A percentile compares a stretch with the other conserved stretches of the same genome.
Evolutionary conservation across 37 sponge, comb jelly and placozoan species (phyloP).

Genomic region (Oscarella lobularis): DNA sequence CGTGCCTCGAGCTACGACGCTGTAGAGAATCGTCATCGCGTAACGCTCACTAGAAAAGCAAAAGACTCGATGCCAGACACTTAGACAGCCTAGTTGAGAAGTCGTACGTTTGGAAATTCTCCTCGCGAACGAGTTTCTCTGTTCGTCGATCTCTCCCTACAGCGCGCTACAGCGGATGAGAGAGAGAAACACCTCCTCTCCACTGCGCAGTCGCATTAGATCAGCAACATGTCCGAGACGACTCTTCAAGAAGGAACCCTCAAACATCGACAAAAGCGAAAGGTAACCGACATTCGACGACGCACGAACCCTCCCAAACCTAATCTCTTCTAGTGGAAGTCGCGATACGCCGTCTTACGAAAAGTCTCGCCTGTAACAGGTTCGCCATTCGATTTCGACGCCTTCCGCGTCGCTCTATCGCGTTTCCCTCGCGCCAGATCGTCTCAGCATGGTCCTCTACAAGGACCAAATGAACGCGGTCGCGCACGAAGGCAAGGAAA

Average conservation of each 20-base stretch:
- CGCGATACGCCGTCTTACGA: background rate
- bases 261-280: background rate
- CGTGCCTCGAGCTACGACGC: constrained; percentile 24
- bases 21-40: constrained; percentile 24
- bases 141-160: no score
- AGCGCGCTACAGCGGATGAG: no score
- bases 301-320: no score
- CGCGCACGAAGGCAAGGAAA: background rate
- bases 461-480: background rate
- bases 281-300: background rate
- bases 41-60: no score
- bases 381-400: no score
- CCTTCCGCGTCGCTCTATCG: background rate
- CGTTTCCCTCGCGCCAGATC: background rate
- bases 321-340: background rate
- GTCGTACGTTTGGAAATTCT: no score
- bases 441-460: background rate
- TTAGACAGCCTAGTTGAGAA: no score
- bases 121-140: no score
- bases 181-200: no score
- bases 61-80: no score
- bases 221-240: background rate
- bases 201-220: no score
- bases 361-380: background rate
- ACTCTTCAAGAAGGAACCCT: background rate